Conservation (phyloP, 2,113 vertebrate genomes). For the Thymallus thymallus region DNA sequence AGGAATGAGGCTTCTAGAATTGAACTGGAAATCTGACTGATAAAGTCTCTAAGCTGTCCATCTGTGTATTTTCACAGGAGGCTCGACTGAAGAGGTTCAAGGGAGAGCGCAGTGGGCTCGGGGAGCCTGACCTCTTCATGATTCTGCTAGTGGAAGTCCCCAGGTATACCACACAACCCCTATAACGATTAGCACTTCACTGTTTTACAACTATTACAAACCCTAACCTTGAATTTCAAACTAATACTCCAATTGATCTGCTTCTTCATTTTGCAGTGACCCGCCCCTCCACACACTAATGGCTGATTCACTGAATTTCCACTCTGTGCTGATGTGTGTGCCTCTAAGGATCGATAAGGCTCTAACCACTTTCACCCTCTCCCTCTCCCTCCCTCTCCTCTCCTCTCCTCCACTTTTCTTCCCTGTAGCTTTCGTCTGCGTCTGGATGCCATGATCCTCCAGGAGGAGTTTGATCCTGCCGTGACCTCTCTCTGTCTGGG, state of each 20-base stretch:
- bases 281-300: neutral
- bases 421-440: slow-evolving; percentile 72
- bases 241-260: neutral
- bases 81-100: slow-evolving; percentile 68
- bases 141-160: slow-evolving; percentile 73
- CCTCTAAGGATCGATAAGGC: slow-evolving; percentile 49
- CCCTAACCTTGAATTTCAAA: neutral
- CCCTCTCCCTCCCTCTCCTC: too few relatives aligned
- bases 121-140: slow-evolving; percentile 77
- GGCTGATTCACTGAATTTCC: neutral
- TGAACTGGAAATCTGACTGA: neutral
- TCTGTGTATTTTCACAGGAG: slow-evolving; percentile 65
- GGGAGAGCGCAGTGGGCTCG: slow-evolving; percentile 68
- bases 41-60: neutral
- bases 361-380: slow-evolving; percentile 2
- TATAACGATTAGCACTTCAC: too few relatives aligned
- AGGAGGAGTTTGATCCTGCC: slow-evolving; percentile 80
- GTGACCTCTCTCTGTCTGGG: slow-evolving; percentile 79
- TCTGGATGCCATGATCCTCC: slow-evolving; percentile 79
- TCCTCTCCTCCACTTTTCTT: slow-evolving; percentile 8
- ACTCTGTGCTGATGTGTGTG: slow-evolving; percentile 19
- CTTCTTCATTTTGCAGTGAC: neutral
- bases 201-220: neutral
- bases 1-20: neutral
- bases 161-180: slow-evolving; percentile 56